Conservation (phyloP, 1,140 invertebrate species). For the Brachionus calyciflorus region DNA sequence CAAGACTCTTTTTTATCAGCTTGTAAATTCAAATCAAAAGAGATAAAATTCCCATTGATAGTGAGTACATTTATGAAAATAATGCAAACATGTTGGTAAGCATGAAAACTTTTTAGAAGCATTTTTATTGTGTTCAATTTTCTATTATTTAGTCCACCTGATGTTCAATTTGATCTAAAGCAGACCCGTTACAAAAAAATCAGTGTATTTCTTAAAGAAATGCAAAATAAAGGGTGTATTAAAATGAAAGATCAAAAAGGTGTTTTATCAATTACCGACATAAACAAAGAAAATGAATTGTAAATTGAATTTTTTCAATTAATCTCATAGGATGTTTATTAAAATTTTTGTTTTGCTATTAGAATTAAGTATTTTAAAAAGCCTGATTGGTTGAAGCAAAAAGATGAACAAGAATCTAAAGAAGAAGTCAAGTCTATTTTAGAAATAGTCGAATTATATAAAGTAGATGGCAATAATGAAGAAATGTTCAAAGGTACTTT, state of each 20-base stretch:
- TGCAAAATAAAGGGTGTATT: slow-evolving; percentile 34
- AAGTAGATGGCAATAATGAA: slow-evolving; percentile 38
- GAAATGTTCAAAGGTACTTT: slow-evolving; percentile 1
- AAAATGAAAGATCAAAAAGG: slow-evolving; percentile 43
- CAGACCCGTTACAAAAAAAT: slow-evolving; percentile 44
- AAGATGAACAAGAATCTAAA: neutral
- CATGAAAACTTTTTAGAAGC: neutral
- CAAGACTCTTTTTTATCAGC: neutral
- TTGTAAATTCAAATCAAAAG: slow-evolving; percentile 42
- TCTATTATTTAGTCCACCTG: neutral
- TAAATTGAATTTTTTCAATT: neutral
- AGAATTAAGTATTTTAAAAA: slow-evolving; percentile 39
- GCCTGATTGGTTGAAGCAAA: slow-evolving; percentile 46
- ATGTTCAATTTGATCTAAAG: slow-evolving; percentile 33
- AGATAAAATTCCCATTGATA: slow-evolving; percentile 28
- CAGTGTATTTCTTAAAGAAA: slow-evolving; percentile 42
- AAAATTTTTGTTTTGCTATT: no score
- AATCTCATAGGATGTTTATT: no score
- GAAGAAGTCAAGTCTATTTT: neutral
- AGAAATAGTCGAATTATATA: slow-evolving; percentile 23
- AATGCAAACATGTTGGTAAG: slow-evolving; percentile 43
- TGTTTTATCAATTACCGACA: slow-evolving; percentile 40
- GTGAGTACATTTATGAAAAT: slow-evolving; percentile 47
- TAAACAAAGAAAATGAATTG: slow-evolving; percentile 41
- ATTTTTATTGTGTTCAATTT: neutral